These are phyloP conservation scores for Haemorhous mexicanus DNA, from an alignment of 2,113 vertebrate genomes.

Conservation along the genomic window DNA sequence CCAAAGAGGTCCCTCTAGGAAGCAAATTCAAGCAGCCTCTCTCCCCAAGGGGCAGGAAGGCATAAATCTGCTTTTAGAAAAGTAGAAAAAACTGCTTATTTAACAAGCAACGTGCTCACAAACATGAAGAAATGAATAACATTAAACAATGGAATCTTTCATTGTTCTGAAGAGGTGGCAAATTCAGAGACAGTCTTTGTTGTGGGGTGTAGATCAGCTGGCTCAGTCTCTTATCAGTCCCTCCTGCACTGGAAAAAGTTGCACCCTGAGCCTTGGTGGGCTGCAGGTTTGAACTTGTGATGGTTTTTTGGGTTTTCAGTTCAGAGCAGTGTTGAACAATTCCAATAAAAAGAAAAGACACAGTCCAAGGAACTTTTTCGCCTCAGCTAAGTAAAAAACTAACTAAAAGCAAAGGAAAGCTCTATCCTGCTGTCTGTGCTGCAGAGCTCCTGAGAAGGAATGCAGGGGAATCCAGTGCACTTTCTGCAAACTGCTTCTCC, in stretches of 20 bases:
- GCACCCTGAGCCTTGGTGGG: accelerated
- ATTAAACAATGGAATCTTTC: not conserved
- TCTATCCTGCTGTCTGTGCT: not conserved
- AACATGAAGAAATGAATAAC: not conserved
- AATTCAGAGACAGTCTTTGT: not conserved
- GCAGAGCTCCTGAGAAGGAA: not conserved
- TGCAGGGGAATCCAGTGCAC: not conserved
- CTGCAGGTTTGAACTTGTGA: not conserved
- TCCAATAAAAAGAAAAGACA: not conserved
- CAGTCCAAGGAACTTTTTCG: not conserved
- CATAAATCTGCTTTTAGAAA: not conserved
- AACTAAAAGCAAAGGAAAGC: not conserved
- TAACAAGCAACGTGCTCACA: not conserved
- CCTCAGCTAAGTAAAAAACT: not conserved
- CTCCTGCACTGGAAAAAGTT: not conserved
- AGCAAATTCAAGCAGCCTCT: not conserved
- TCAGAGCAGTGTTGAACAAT: not conserved
- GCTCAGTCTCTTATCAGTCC: not conserved
- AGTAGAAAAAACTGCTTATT: not conserved
- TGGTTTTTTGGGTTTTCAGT: not conserved
- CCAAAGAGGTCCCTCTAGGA: not conserved
- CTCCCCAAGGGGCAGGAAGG: accelerated
- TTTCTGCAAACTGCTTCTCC: not conserved
- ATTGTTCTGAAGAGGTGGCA: not conserved
- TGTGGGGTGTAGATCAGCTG: not conserved